Base-by-base conservation (phyloP, 1,140 invertebrate species). In the Leucophenga varia region DNA sequence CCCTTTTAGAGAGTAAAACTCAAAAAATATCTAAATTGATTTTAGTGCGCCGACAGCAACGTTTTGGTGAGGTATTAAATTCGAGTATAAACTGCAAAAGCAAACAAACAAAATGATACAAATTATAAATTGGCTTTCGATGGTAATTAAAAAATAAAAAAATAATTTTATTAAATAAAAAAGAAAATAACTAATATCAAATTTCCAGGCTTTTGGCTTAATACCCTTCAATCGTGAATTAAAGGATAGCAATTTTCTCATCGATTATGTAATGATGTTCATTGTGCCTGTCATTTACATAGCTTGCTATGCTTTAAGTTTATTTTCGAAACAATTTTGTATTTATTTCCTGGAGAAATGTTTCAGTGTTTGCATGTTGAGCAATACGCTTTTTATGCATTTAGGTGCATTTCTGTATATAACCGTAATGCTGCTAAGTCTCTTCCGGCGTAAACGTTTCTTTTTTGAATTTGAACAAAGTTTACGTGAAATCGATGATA, bases 331-430 rank as follows among this genome's bases (percentile, higher is more conserved):
- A 3, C 13, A n/a, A 0, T 59, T 52, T 13, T 56, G 55, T 0
- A 19, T 65, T 0, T 38, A 47, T 9, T 41, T 52, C 6, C 17
- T 67, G 40, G 22, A 40, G 3, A 12, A 38, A 0, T 73, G 70
- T 51, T 61, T 58, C 28, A 72, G 63, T 9, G 64, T 73, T 13
- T 73, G 70, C 18, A 37, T 36, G 7, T 18, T 73, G 34, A 67
- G 60, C 44, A 70, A 49, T 38, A 49, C 51, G 36, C 50, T 73
- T 0, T 61, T 73, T 9, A 57, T 65, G 44, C 55, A 72, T 42
- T 14, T 73, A 18, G 70, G 70, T 1, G 61, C 58, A 9, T 72
- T 64, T 20, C 53, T 72, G 1, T 72, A 72, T 38, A 21, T 72
- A 3, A 70, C 51, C 5, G 49, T 61, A n/a, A 43, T 51, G 2